Conservation (phyloP, 2,113 vertebrate genomes). For the Gallinago paraguaiae region DNA sequence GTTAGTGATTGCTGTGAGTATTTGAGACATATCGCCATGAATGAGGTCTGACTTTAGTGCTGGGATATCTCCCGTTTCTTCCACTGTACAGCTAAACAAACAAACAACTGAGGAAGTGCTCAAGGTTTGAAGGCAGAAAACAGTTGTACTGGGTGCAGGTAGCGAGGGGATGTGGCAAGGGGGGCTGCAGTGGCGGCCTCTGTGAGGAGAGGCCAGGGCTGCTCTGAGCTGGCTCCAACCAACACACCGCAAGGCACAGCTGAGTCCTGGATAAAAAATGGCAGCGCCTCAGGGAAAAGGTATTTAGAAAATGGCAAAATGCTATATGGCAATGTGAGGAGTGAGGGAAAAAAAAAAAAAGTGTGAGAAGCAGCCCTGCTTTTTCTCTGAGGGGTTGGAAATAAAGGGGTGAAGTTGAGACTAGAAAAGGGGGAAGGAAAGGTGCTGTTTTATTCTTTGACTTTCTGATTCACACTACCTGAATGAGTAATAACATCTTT, state of each 20-base stretch:
- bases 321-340: neutral
- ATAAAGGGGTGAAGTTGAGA: neutral
- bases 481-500: neutral
- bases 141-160: rapidly evolving
- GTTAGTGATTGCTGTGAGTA: neutral
- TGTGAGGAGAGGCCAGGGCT: neutral
- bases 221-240: rapidly evolving
- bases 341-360: neutral
- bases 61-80: neutral
- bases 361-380: neutral
- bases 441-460: neutral
- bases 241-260: rapidly evolving
- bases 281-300: rapidly evolving
- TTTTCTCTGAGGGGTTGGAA: neutral
- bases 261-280: rapidly evolving
- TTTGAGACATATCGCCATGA: neutral
- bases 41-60: neutral
- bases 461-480: neutral
- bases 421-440: neutral
- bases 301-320: neutral
- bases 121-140: neutral
- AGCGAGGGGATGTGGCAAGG: rapidly evolving
- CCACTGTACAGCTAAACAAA: neutral
- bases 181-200: rapidly evolving
- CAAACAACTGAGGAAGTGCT: neutral